A percentile compares a stretch with the other conserved stretches of the same genome.
Conservation (phyloP, 2,797 vertebrate genomes). For the Enteromius fasciolatus region DNA sequence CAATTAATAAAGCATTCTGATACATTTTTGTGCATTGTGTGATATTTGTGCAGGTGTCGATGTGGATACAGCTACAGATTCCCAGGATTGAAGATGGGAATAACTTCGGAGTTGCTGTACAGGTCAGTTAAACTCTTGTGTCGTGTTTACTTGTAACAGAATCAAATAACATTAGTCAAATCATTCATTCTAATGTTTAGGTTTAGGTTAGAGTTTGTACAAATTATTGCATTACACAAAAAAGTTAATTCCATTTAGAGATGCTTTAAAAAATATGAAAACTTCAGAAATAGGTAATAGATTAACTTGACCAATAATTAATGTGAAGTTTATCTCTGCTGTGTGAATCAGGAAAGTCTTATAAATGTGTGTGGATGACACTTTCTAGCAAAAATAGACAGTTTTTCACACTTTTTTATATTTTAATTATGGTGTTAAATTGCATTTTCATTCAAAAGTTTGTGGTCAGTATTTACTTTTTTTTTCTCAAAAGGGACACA, state of each 20-base stretch:
- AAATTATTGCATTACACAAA: background rate
- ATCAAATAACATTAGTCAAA: background rate
- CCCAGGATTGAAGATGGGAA: constrained; percentile 91
- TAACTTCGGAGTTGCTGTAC: constrained; percentile 92
- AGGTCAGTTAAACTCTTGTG: constrained; percentile 74
- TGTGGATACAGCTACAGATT: constrained; percentile 91
- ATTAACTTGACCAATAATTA: background rate
- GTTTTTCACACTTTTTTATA: background rate
- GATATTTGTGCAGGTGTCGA: constrained; percentile 78
- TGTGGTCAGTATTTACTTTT: background rate
- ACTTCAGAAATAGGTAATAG: background rate
- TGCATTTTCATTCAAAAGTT: background rate
- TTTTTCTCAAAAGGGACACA: background rate
- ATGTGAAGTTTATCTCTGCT: background rate
- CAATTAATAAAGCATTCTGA: background rate
- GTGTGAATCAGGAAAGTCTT: background rate
- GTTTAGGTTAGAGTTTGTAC: background rate
- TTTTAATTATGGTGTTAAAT: background rate
- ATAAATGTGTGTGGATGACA: background rate
- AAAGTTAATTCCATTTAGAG: background rate
- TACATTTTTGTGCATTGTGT: background rate
- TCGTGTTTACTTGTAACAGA: background rate
- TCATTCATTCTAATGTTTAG: background rate
- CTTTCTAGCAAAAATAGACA: background rate
- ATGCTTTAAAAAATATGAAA: background rate